Evolutionary conservation across 1,140 invertebrate genomes (phyloP).

Genomic region (Latrodectus geometricus): DNA sequence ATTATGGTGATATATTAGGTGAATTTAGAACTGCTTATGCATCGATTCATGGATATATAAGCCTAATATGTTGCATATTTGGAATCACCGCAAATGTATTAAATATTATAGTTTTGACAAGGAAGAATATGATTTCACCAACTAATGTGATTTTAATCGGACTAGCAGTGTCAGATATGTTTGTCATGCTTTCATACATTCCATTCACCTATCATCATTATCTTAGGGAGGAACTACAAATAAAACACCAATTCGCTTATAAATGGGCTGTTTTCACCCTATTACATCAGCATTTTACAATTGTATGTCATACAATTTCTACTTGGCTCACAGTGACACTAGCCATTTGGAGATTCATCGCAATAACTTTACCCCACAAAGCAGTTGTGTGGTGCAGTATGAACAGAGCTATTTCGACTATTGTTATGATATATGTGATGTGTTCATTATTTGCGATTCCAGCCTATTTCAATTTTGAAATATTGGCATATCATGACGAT

Average conservation of each 20-base stretch:
- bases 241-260: constrained; percentile 55
- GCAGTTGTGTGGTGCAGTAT: constrained; percentile 52
- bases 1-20: constrained; percentile 25
- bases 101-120: constrained; percentile 86
- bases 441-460: constrained; percentile 82
- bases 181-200: constrained; percentile 89
- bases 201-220: constrained; percentile 84
- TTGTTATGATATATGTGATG: constrained; percentile 79
- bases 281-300: constrained; percentile 77
- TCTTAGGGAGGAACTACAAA: constrained; percentile 66
- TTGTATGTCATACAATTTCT: constrained; percentile 89
- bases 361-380: constrained; percentile 72
- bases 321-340: constrained; percentile 91
- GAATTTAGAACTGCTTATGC: constrained; percentile 16
- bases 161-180: constrained; percentile 84
- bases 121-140: constrained; percentile 84
- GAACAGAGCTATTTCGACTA: constrained; percentile 78
- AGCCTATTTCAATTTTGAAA: constrained; percentile 61
- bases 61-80: constrained; percentile 83
- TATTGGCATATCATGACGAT: background rate
- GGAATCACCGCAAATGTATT: constrained; percentile 88
- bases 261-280: constrained; percentile 64
- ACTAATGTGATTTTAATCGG: constrained; percentile 87
- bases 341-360: constrained; percentile 92
- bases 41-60: constrained; percentile 77